Percentiles rank a stretch among this genome's conserved stretches.
Conservation (phyloP, 2,113 vertebrate genomes). For the Equus przewalskii region DNA sequence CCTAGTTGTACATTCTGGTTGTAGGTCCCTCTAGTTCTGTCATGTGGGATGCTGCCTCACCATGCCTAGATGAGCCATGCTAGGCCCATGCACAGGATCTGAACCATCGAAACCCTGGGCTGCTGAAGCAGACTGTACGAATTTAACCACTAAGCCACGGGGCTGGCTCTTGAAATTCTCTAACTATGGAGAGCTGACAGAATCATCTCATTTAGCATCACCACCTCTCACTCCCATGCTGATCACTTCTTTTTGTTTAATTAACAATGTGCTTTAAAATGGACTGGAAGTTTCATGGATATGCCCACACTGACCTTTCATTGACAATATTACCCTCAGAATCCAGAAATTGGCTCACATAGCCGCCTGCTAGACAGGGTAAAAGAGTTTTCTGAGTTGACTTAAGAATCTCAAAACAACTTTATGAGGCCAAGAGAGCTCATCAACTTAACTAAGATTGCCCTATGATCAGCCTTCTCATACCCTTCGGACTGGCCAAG, state of each 20-base stretch:
- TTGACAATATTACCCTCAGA: neutral
- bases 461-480: neutral
- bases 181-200: neutral
- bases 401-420: neutral
- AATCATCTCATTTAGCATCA: neutral
- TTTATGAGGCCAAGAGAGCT: neutral
- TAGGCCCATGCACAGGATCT: too few relatives aligned
- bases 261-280: neutral
- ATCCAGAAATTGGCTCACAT: neutral
- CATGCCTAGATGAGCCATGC: too few relatives aligned
- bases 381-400: neutral
- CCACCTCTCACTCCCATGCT: rapidly evolving
- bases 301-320: neutral
- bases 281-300: neutral
- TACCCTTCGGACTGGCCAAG: neutral
- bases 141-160: too few relatives aligned
- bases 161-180: neutral
- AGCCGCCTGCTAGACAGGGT: neutral
- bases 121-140: too few relatives aligned
- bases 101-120: too few relatives aligned
- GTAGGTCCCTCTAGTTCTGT: too few relatives aligned
- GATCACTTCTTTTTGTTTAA: neutral
- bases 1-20: too few relatives aligned
- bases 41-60: too few relatives aligned
- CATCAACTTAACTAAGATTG: neutral